These are phyloP conservation scores for Lycia hirtaria DNA, from an alignment of 2,888 invertebrate species.

Conservation along the genomic window DNA sequence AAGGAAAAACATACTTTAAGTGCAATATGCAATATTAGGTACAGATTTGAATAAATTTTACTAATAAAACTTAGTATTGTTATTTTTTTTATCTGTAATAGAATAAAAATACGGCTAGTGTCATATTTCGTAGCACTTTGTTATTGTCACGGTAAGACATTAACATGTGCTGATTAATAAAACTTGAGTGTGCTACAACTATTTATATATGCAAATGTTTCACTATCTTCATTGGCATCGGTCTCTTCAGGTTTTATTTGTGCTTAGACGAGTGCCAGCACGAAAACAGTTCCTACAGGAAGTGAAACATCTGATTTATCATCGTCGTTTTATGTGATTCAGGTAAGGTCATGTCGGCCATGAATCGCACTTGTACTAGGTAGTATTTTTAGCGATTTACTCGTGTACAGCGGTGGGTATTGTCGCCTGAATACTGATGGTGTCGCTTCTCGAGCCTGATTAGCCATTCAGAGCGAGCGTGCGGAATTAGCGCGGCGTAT, in stretches of 20 bases:
- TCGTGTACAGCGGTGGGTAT: constrained; percentile 53
- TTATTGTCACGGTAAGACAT: constrained; percentile 20
- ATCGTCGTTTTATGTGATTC: constrained; percentile 67
- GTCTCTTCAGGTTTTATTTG: constrained; percentile 36
- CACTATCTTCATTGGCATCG: constrained; percentile 39
- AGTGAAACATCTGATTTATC: constrained; percentile 57
- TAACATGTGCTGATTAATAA: constrained; percentile 39
- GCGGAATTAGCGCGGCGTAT: constrained; percentile 78
- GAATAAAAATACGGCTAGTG: background rate
- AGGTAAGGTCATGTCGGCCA: constrained; percentile 72
- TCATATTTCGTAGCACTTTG: background rate
- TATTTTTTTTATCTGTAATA: background rate
- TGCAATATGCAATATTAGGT: too few relatives aligned
- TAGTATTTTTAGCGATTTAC: constrained; percentile 82
- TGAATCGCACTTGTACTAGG: constrained; percentile 74
- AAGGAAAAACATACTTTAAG: too few relatives aligned
- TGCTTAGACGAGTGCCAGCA: constrained; percentile 32
- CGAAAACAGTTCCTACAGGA: constrained; percentile 53
- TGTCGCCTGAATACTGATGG: constrained; percentile 76
- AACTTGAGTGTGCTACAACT: constrained; percentile 36
- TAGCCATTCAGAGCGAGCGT: constrained; percentile 74
- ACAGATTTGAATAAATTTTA: constrained; percentile 2
- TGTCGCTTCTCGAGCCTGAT: constrained; percentile 51
- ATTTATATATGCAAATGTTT: constrained; percentile 37
- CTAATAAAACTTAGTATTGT: background rate